Base-by-base conservation (phyloP, 1,140 invertebrate genomes). In the Ridgeia piscesae region DNA sequence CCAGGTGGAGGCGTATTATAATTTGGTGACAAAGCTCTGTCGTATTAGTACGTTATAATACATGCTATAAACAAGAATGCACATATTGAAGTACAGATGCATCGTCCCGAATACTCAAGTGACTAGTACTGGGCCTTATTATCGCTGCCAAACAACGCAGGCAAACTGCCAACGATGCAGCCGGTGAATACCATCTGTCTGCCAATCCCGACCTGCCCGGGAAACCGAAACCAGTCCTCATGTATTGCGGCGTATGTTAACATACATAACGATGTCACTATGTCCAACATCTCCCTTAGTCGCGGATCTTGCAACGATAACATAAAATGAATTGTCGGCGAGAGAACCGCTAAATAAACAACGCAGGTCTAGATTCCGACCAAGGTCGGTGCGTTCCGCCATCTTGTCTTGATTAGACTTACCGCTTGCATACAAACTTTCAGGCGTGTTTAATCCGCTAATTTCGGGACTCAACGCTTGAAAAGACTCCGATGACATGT, bases 391-490 rank as follows among this genome's bases (percentile, higher is more conserved):
- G 27, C 27, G 58, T 77, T 77, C 58, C 58, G 58, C 58, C 58
- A 77, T 77, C 58, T 77, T 77, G 58, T 77, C 58, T 77, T 77
- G 58, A 77, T 77, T 77, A 77, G 58, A 77, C 58, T 77, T 77
- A 77, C 58, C 58, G 58, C 58, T 77, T 77, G 58, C 58, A 77
- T 77, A 77, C 58, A 77, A 77, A 77, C 58, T 77, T 77, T 77
- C 58, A 4, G 58, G 58, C 58, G 58, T 77, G 58, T 77, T 77
- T 77, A 77, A 77, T 77, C 58, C 58, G 27, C 58, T 77, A 77
- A 77, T 77, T 77, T 77, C 58, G 27, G 58, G 58, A 77, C 58
- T 77, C 58, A 77, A 77, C 58, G 58, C 58, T 77, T 77, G 58
- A 77, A 77, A 77, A 77, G 58, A 77, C 58, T 77, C 58, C 58